Evolutionary conservation across 1,140 invertebrate genomes (phyloP).

Genomic region (Drosophila ironensis): DNA sequence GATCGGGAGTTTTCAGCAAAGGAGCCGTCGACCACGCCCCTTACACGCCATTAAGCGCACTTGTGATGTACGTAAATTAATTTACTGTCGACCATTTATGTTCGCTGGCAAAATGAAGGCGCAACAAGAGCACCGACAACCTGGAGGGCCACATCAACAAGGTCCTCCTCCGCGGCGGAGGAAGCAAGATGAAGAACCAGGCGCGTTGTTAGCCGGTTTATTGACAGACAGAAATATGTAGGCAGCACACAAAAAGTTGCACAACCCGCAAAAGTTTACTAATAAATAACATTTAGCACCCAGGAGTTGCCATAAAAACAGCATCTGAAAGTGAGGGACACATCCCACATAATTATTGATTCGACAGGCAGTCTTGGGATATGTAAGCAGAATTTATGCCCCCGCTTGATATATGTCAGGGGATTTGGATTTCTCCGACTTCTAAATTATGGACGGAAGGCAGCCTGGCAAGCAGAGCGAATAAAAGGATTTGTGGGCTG

Average conservation of each 20-base stretch:
- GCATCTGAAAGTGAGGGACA: slow-evolving; percentile 22
- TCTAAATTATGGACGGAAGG: neutral
- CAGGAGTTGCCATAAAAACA: slow-evolving; percentile 32
- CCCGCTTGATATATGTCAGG: slow-evolving; percentile 19
- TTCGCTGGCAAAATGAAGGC: slow-evolving; percentile 15
- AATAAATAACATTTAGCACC: slow-evolving; percentile 75
- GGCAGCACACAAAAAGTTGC: slow-evolving; percentile 45
- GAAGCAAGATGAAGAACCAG: slow-evolving; percentile 25
- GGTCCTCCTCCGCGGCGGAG: neutral
- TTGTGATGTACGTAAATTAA: slow-evolving; percentile 77
- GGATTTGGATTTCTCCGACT: slow-evolving; percentile 3
- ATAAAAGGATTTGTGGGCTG: too few relatives aligned
- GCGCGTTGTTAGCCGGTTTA: slow-evolving; percentile 49
- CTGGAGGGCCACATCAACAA: neutral
- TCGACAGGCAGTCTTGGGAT: slow-evolving; percentile 32
- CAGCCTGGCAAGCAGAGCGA: neutral
- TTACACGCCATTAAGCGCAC: slow-evolving; percentile 62
- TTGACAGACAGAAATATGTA: slow-evolving; percentile 62
- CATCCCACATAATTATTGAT: slow-evolving; percentile 59
- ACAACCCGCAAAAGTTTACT: slow-evolving; percentile 65
- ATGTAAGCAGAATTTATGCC: slow-evolving; percentile 54
- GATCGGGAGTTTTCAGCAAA: slow-evolving; percentile 11
- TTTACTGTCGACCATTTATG: slow-evolving; percentile 73
- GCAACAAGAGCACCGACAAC: too few relatives aligned
- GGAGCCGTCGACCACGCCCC: slow-evolving; percentile 26